These are phyloP conservation scores for Ecdyonurus torrentis DNA, from an alignment of 2,888 invertebrate genomes.

Conservation along the genomic window DNA sequence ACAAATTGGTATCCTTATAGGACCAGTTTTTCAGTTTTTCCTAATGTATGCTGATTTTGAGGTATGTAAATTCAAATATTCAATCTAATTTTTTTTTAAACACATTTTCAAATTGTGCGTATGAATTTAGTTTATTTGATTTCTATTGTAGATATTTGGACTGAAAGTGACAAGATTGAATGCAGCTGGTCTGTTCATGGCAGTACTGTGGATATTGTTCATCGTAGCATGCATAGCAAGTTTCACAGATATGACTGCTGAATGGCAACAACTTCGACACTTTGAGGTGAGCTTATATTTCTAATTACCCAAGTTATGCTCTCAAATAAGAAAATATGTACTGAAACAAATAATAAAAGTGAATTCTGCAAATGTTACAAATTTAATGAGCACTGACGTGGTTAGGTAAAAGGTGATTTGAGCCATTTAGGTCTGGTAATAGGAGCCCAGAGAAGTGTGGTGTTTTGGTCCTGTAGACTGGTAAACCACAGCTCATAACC, in stretches of 20 bases:
- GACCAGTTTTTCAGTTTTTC: slow-evolving; percentile 26
- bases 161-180: slow-evolving; percentile 24
- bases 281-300: not conserved
- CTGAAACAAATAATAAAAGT: no score
- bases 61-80: no score
- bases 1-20: slow-evolving; percentile 26
- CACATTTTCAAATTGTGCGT: not conserved
- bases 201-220: slow-evolving; percentile 21
- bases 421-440: no score
- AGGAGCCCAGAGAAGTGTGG: no score
- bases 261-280: not conserved
- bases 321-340: no score
- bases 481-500: no score
- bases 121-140: slow-evolving; percentile 13
- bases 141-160: slow-evolving; percentile 19
- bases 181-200: slow-evolving; percentile 28
- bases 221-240: not conserved
- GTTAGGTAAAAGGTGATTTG: no score
- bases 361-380: no score
- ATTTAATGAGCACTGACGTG: no score
- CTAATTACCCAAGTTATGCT: no score
- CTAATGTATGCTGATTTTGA: not conserved
- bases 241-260: not conserved
- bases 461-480: no score
- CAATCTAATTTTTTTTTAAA: no score